Percentiles rank a stretch among this genome's conserved stretches.
Evolutionary conservation across 2,888 invertebrate species (phyloP).

Genomic region (Dasypogon diadema): DNA sequence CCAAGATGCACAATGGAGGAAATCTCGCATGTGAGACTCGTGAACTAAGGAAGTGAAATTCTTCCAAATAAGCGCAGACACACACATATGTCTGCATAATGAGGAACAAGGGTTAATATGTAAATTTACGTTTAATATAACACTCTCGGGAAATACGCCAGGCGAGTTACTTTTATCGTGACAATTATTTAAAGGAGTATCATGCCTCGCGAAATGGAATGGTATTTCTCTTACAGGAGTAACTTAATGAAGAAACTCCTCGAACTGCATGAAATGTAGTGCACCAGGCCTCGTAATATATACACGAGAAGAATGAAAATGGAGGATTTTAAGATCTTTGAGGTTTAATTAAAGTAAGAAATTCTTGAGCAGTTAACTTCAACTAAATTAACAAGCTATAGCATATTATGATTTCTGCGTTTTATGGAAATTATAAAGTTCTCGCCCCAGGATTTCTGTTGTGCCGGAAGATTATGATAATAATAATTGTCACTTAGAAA

Average conservation of each 20-base stretch:
- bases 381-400: slow-evolving; percentile 12
- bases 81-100: slow-evolving; percentile 35
- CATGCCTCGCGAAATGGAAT: background rate
- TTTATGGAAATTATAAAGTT: no score
- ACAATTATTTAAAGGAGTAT: slow-evolving; percentile 48
- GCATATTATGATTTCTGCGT: background rate
- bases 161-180: slow-evolving; percentile 43
- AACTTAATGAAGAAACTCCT: background rate
- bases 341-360: slow-evolving; percentile 32
- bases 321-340: slow-evolving; percentile 15
- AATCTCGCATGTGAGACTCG: slow-evolving; percentile 9
- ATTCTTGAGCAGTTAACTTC: slow-evolving; percentile 18
- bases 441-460: no score
- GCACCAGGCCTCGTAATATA: background rate
- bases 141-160: slow-evolving; percentile 47
- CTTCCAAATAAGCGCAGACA: slow-evolving; percentile 6
- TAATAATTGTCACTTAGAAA: no score
- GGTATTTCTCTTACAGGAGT: slow-evolving; percentile 1
- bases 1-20: slow-evolving; percentile 44
- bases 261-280: background rate
- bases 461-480: no score
- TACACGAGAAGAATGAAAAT: background rate
- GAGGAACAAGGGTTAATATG: slow-evolving; percentile 53
- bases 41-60: background rate
- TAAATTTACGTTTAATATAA: slow-evolving; percentile 52